Base-by-base conservation (phyloP, 2,113 vertebrate species). In the Scatophagus argus region DNA sequence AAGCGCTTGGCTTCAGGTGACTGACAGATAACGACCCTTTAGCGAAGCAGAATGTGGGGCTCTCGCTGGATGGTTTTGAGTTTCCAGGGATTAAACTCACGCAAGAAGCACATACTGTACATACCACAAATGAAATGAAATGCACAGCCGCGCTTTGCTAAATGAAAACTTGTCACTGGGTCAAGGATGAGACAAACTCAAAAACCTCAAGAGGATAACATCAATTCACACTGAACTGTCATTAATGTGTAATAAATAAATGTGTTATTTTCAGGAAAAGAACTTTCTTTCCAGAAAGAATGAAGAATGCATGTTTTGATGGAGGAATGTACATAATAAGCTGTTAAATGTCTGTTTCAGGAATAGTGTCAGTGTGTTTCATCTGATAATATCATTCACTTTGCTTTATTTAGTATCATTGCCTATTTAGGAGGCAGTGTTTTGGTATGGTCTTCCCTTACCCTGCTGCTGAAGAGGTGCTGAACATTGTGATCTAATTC, bases 1-100 rank as follows among this genome's bases (percentile, higher is more conserved):
- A 89, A 88, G 87, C 91, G 91, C 79, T 87, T 8, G 4, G 27
- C 32, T 69, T 75, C 65, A 36, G 56, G 39, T 64, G 68, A 65
- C 74, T 80, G 78, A 75, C 54, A 77, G 65, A 80, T 21, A 47
- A 56, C 51, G 39, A 12, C 27, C 74, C 3, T 16, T 67, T 72
- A 41, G 51, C 0, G 0, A 27, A 29, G 64, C 16, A 19, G 17
- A 17, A 25, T 16, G 46, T 6, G 44, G 36, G 23, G 13, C 21
- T 47, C 38, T 21, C 17, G 25, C 32, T 5, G 17, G 34, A 72
- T 11, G 41, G 41, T 36, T 65, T 32, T 56, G 66, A 67, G 31
- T 77, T 72, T 66, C 21, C 1, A 19, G 23, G 10, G 17, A 43
- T 44, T 23, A 36, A 21, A 32, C 6, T 43, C 21, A 54, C 7